phyloP scores from a whole-genome alignment of 2,113 vertebrate genomes.

The Zeus faber region DNA sequence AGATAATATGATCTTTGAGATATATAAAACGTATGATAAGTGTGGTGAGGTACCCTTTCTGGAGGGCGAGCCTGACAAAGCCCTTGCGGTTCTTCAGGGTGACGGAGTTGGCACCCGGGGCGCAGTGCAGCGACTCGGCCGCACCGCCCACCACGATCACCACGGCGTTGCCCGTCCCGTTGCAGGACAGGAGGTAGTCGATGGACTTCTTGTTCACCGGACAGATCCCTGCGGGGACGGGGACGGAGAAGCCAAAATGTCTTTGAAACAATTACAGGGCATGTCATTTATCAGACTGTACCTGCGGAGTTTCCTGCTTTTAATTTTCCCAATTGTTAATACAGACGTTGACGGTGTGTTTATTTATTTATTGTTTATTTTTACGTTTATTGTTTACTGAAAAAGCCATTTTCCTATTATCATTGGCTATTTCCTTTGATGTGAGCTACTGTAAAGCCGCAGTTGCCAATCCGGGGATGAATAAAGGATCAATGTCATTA shows the following conservation, averaged over 20 bases:
- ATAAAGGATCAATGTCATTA: too few species aligned
- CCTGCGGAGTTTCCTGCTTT: background rate
- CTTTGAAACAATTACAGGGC: background rate
- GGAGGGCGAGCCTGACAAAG: slow-evolving; percentile 88
- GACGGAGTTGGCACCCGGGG: slow-evolving; percentile 83
- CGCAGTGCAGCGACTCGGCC: slow-evolving; percentile 89
- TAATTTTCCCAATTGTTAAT: too few species aligned
- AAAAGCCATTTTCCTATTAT: too few species aligned
- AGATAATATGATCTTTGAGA: too few species aligned
- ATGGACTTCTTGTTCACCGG: slow-evolving; percentile 94
- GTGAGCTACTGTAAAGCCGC: too few species aligned
- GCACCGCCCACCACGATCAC: slow-evolving; percentile 93
- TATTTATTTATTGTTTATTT: too few species aligned
- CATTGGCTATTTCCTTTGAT: too few species aligned
- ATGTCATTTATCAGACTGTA: background rate
- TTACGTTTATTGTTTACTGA: too few species aligned
- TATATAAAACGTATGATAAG: too few species aligned
- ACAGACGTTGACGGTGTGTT: too few species aligned
- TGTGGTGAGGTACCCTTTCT: slow-evolving; percentile 88
- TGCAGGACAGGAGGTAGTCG: slow-evolving; percentile 89
- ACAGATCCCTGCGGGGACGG: slow-evolving; percentile 81
- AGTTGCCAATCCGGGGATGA: too few species aligned
- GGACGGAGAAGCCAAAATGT: background rate
- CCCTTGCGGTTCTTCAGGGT: slow-evolving; percentile 89
- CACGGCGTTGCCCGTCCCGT: slow-evolving; percentile 89